Evolutionary conservation across 1,140 invertebrate genomes (phyloP), one percentile per base, ranked within the genome.

Genomic region (Eriocheir sinensis): DNA sequence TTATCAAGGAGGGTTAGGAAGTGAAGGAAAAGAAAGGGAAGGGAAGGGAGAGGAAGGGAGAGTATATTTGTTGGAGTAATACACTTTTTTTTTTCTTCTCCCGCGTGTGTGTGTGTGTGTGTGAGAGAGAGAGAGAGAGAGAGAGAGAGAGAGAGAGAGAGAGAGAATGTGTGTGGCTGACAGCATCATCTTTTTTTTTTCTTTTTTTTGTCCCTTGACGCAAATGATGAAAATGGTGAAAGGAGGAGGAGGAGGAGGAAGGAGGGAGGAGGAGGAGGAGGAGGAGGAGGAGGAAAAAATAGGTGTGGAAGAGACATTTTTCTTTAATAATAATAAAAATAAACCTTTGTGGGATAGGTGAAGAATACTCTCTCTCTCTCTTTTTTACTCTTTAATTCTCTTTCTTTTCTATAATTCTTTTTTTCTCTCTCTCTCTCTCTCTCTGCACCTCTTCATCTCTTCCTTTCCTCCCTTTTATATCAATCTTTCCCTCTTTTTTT

Each of bases 401-500:
- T 15, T 15, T 48, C 44, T 6, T 48, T 48, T n/a, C 44, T 48
- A 15, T 48, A 48, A 48, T 6, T 48, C 15, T 6, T 48, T n/a
- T n/a, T n/a, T n/a, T n/a, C n/a, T n/a, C n/a, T n/a, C n/a, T n/a
- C n/a, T n/a, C n/a, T n/a, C n/a, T n/a, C n/a, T n/a, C n/a, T 72
- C 12, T n/a, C n/a, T 15, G n/a, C 60, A n/a, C 60, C 60, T n/a
- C 60, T 72, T 15, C 60, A 15, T 15, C 12, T 15, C n/a, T 72
- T 72, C 60, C 60, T n/a, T 72, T n/a, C 60, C 60, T 15, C n/a
- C n/a, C 60, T 72, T 72, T 72, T 72, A 72, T 72, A 15, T 72
- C 60, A 15, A 72, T n/a, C 60, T 72, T 72, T 72, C n/a, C 60
- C 60, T n/a, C 60, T n/a, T 72, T n/a, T n/a, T n/a, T n/a, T n/a